These are phyloP conservation scores for Latheticus oryzae DNA, from an alignment of 2,888 invertebrate species.

Conservation along the genomic window DNA sequence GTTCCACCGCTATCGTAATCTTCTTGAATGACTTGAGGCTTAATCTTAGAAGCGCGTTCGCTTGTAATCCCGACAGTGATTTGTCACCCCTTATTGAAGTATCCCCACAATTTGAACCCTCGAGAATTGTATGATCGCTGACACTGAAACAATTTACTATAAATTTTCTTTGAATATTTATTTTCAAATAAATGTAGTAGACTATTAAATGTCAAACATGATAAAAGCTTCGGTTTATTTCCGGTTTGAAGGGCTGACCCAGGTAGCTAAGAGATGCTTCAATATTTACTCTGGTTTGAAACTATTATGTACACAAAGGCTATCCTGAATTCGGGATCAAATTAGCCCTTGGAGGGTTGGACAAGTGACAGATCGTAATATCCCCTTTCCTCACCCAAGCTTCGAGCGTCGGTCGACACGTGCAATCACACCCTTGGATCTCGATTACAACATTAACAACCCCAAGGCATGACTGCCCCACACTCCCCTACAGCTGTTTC, in stretches of 20 bases:
- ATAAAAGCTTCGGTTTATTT: too few relatives aligned
- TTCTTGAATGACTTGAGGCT: conserved; percentile 54
- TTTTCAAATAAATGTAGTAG: too few relatives aligned
- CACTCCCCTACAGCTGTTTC: conserved; percentile 41
- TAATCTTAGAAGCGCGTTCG: conserved; percentile 57
- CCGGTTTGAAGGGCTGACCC: too few relatives aligned
- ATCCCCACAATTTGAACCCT: conserved; percentile 50
- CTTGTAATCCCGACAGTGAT: conserved; percentile 55
- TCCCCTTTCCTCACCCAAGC: conserved; percentile 51
- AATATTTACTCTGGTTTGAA: conserved; percentile 45
- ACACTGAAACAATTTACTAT: conserved; percentile 39
- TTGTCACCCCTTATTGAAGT: conserved; percentile 58
- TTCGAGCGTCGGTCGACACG: conserved; percentile 55
- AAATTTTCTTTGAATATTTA: too few relatives aligned
- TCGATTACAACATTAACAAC: conserved; percentile 62
- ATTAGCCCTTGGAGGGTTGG: conserved; percentile 55
- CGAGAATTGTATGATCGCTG: conserved; percentile 49
- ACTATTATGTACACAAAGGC: conserved; percentile 48
- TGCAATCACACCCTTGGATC: conserved; percentile 60
- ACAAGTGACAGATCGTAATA: conserved; percentile 58
- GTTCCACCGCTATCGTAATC: conserved; percentile 53
- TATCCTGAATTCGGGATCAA: conserved; percentile 55
- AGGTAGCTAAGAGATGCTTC: conserved; percentile 35
- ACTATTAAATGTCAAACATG: too few relatives aligned
- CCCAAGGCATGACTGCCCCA: conserved; percentile 47